A percentile compares a stretch with the other conserved stretches of the same genome.
phyloP scores from a whole-genome alignment of 1,140 invertebrate species.

The Nomia melanderi region DNA sequence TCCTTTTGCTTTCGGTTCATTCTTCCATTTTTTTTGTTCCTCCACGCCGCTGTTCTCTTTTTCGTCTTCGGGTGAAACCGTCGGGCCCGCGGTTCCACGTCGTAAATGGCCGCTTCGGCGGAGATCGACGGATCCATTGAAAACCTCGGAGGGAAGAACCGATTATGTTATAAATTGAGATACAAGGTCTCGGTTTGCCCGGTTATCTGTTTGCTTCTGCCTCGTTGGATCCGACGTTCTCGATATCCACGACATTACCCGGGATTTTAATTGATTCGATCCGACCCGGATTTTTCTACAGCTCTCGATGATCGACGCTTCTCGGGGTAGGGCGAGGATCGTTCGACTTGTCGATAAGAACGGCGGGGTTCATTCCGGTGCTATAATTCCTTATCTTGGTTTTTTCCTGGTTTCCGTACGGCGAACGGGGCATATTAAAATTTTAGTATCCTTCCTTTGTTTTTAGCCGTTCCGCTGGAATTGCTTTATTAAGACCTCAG shows the following conservation, averaged over 20 bases:
- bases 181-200: constrained; percentile 22
- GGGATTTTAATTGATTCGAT: constrained; percentile 31
- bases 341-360: neutral
- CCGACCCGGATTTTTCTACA: neutral
- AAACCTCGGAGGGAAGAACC: constrained; percentile 13
- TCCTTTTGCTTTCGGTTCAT: too few species aligned
- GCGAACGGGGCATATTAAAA: too few species aligned
- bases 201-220: constrained; percentile 12
- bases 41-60: neutral
- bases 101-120: constrained; percentile 29
- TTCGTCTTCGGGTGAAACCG: constrained; percentile 6
- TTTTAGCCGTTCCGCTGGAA: too few species aligned
- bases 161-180: constrained; percentile 40
- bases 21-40: neutral
- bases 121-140: constrained; percentile 45
- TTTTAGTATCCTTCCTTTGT: too few species aligned
- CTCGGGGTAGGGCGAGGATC: too few species aligned
- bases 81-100: constrained; percentile 34
- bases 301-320: neutral
- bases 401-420: neutral
- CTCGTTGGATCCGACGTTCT: neutral
- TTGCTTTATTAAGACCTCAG: too few species aligned
- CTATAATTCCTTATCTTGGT: neutral
- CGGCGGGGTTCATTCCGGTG: neutral
- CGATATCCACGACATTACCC: neutral